A percentile compares a stretch with the other conserved stretches of the same genome.
phyloP scores from a whole-genome alignment of 2,888 invertebrate species.

The Scaeva pyrastri region DNA sequence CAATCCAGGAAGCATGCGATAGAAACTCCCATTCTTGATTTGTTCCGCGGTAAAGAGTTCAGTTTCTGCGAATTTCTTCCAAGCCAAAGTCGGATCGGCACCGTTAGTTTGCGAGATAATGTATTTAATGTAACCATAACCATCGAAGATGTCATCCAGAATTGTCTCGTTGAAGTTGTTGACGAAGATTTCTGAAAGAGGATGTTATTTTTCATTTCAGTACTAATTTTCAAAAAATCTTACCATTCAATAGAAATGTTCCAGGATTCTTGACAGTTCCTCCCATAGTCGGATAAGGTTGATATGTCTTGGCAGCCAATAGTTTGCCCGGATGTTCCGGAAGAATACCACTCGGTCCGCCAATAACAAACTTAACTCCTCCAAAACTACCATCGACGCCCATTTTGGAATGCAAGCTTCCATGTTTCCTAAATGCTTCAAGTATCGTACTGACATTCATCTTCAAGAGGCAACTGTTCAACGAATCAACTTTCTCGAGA shows the following conservation, averaged over 20 bases:
- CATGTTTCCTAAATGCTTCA: conserved; percentile 82
- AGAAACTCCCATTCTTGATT: conserved; percentile 83
- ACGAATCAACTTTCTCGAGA: conserved; percentile 78
- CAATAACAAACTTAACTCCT: conserved; percentile 81
- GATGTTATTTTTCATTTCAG: not conserved
- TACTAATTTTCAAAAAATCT: conserved; percentile 44
- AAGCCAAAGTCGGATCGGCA: conserved; percentile 80
- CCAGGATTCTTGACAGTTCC: conserved; percentile 85
- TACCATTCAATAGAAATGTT: conserved; percentile 83
- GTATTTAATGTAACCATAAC: conserved; percentile 80
- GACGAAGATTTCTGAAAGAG: conserved; percentile 79
- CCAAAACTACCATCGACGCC: conserved; percentile 80
- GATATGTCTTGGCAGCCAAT: conserved; percentile 80
- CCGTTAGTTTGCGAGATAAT: conserved; percentile 81
- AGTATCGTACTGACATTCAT: conserved; percentile 82
- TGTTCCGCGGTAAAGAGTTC: conserved; percentile 80
- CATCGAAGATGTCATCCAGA: conserved; percentile 78
- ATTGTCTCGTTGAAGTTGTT: conserved; percentile 81
- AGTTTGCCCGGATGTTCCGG: conserved; percentile 81
- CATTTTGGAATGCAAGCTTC: conserved; percentile 77
- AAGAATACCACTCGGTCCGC: conserved; percentile 82
- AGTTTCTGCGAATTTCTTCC: conserved; percentile 80
- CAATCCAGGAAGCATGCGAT: conserved; percentile 83
- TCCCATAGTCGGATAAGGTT: conserved; percentile 83
- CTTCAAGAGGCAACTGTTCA: conserved; percentile 82